Conservation (phyloP, 2,797 vertebrate species). For the Rhinoraja longicauda region DNA sequence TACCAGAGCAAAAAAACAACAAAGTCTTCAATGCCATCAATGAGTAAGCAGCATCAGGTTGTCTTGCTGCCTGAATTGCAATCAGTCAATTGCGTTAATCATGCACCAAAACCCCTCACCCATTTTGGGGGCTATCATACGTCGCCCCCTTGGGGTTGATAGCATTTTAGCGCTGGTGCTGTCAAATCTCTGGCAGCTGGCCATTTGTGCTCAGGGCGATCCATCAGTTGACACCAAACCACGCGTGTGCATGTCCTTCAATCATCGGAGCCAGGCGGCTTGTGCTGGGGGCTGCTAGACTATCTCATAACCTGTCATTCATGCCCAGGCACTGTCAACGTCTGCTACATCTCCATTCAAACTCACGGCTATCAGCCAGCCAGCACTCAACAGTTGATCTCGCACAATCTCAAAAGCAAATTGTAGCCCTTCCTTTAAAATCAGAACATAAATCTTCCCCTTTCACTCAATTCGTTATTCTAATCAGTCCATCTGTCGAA, state of each 20-base stretch:
- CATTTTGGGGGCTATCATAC: no score
- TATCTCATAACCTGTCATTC: background rate
- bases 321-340: background rate
- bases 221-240: background rate
- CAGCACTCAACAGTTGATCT: background rate
- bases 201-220: background rate
- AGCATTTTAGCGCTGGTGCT: background rate
- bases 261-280: background rate
- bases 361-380: slow-evolving; percentile 7
- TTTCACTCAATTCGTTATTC: no score
- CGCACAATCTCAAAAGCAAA: background rate
- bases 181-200: background rate
- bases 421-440: background rate
- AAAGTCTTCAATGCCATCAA: no score
- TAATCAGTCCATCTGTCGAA: no score
- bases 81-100: no score
- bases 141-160: no score
- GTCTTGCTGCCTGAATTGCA: no score
- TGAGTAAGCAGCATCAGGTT: no score
- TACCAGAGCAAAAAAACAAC: no score
- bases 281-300: background rate
- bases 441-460: background rate
- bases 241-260: background rate
- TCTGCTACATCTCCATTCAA: background rate
- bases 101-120: no score